Evolutionary conservation across 1,140 invertebrate species (phyloP).

Genomic region (Oncopeltus fasciatus): DNA sequence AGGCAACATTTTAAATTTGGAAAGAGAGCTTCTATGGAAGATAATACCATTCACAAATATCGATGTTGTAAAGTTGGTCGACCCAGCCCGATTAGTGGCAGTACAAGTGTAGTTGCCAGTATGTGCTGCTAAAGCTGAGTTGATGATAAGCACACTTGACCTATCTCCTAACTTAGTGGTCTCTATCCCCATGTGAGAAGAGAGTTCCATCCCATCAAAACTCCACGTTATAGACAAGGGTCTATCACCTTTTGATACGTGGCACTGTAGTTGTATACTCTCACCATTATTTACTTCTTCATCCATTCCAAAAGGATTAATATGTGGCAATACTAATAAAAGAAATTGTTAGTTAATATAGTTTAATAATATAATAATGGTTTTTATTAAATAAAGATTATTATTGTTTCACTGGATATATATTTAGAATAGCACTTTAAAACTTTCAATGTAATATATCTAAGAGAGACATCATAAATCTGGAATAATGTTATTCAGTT

Average conservation of each 20-base stretch:
- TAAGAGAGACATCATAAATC: too few relatives aligned
- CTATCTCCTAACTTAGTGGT: slow-evolving; percentile 27
- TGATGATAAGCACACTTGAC: slow-evolving; percentile 35
- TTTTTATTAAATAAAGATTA: too few relatives aligned
- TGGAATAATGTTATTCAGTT: too few relatives aligned
- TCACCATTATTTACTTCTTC: slow-evolving; percentile 19
- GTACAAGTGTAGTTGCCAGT: slow-evolving; percentile 26
- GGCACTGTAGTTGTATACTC: slow-evolving; percentile 34
- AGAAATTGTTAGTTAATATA: too few relatives aligned
- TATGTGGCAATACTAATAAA: slow-evolving; percentile 39
- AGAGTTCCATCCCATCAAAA: slow-evolving; percentile 31
- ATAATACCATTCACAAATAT: slow-evolving; percentile 55
- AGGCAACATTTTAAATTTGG: neutral
- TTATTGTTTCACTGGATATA: too few relatives aligned
- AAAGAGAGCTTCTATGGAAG: neutral
- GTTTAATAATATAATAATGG: too few relatives aligned
- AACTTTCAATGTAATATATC: too few relatives aligned
- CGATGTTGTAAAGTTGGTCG: slow-evolving; percentile 39
- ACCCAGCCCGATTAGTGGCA: slow-evolving; percentile 24
- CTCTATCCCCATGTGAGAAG: slow-evolving; percentile 26
- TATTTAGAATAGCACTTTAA: too few relatives aligned
- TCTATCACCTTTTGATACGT: slow-evolving; percentile 44
- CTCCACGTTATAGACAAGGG: slow-evolving; percentile 49
- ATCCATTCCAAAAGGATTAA: slow-evolving; percentile 43
- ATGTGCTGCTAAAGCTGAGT: slow-evolving; percentile 33